Evolutionary conservation across 2,888 invertebrate species (phyloP), one percentile per base, ranked within the genome.

Genomic region (Tuberolachnus salignus): DNA sequence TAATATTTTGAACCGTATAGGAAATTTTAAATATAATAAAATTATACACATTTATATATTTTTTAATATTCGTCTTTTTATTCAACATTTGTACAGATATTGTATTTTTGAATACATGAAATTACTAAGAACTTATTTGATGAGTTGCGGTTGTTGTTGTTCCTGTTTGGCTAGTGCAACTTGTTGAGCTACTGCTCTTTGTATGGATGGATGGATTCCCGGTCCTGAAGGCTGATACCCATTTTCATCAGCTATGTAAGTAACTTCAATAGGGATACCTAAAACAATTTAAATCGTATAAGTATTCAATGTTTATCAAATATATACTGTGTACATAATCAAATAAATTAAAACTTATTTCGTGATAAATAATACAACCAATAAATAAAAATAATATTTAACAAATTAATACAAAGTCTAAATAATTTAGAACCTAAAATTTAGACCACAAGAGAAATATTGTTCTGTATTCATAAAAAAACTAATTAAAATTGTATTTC

Each of bases 151-250:
- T 69, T 72, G 69, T 80, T 78, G 73, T 51, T 67, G 67, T 72
- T 82, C 81, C 42, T 80, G 80, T 78, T 78, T 80, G 3, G 82
- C 83, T 74, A 81, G 80, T 26, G 82, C 81, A 64, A 84, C 84
- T 82, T 84, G 84, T 67, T 82, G 81, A 16, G 83, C 84, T 19
- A 84, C 84, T 34, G 84, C 83, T 81, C 83, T 82, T 80, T 82
- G 74, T 80, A 84, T 84, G 57, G 82, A 83, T 10, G 84, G 84
- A 73, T 84, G 84, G 21, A 84, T 80, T 80, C 82, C 81, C 59
- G 82, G 82, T 61, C 84, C 84, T 16, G 82, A 80, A 13, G 83
- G 83, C 72, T 83, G 83, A 81, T 83, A 84, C 19, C 84, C 84
- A 57, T 82, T 82, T 81, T 84, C 84, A 80, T 84, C 83, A 42